Evolutionary conservation across 2,888 invertebrate species (phyloP).

Genomic region (Rhynchonema sp.): DNA sequence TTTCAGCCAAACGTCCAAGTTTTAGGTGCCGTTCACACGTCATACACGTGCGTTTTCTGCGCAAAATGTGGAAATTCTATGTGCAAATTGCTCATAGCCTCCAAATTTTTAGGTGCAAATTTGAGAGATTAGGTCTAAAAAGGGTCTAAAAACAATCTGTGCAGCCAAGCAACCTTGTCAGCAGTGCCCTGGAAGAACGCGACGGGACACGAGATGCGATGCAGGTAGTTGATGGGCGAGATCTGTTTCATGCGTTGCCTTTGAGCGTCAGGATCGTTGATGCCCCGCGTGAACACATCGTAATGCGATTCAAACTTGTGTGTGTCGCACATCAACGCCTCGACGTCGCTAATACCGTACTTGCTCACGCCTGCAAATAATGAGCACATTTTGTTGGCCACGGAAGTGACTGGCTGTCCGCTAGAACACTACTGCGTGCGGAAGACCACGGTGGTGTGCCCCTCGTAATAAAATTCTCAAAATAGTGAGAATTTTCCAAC

Average conservation of each 20-base stretch:
- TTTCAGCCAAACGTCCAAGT: no score
- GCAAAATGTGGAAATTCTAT: no score
- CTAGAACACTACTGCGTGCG: no score
- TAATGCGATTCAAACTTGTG: slow-evolving; percentile 35
- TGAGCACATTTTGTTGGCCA: neutral
- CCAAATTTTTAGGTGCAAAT: no score
- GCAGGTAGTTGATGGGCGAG: slow-evolving; percentile 29
- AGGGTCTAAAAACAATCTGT: neutral
- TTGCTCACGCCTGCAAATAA: slow-evolving; percentile 25
- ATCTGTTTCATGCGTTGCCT: neutral
- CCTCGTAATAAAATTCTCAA: no score
- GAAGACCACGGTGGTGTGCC: no score
- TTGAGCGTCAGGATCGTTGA: neutral
- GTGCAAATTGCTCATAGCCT: no score
- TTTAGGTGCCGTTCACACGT: no score
- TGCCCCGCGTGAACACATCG: neutral
- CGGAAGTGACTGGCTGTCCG: no score
- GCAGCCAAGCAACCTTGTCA: slow-evolving; percentile 7
- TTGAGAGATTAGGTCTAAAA: neutral
- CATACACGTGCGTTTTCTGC: no score
- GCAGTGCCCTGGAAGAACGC: slow-evolving; percentile 28
- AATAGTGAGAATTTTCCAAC: no score
- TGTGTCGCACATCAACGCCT: slow-evolving; percentile 24
- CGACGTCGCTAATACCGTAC: slow-evolving; percentile 33
- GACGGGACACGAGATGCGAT: slow-evolving; percentile 28